Conservation (phyloP, 2,113 vertebrate species). For the Aegithalos caudatus region DNA sequence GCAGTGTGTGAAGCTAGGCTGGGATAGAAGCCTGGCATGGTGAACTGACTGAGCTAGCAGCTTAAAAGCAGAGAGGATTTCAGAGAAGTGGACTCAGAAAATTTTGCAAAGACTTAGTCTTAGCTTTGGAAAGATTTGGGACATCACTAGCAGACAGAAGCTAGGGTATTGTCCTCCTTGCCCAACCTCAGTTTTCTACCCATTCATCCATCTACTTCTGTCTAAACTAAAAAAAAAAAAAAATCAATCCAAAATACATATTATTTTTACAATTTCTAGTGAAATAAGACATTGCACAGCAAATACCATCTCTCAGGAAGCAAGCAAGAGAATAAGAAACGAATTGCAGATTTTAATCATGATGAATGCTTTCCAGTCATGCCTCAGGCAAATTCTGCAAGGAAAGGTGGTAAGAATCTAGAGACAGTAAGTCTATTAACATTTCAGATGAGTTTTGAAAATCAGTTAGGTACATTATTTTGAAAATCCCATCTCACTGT, state of each 20-base stretch:
- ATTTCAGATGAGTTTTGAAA: slow-evolving; percentile 41
- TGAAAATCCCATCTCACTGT: neutral
- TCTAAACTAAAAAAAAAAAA: neutral
- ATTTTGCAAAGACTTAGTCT: neutral
- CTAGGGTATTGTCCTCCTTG: neutral
- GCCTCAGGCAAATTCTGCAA: slow-evolving; percentile 27
- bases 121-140: neutral
- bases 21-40: neutral
- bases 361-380: slow-evolving; percentile 9
- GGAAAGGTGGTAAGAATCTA: neutral
- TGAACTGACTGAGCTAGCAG: neutral
- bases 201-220: neutral
- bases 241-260: neutral
- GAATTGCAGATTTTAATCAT: slow-evolving; percentile 18
- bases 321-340: neutral
- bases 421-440: slow-evolving; percentile 49
- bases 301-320: neutral
- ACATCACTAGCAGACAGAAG: neutral
- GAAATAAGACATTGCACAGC: neutral
- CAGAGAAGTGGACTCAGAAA: neutral
- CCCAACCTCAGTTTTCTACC: neutral
- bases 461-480: slow-evolving; percentile 29
- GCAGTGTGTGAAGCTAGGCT: neutral
- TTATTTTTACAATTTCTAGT: neutral
- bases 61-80: neutral